Percentiles rank a stretch among this genome's conserved stretches.
phyloP scores from a whole-genome alignment of 2,888 invertebrate species.

The Uropetala carovei region DNA sequence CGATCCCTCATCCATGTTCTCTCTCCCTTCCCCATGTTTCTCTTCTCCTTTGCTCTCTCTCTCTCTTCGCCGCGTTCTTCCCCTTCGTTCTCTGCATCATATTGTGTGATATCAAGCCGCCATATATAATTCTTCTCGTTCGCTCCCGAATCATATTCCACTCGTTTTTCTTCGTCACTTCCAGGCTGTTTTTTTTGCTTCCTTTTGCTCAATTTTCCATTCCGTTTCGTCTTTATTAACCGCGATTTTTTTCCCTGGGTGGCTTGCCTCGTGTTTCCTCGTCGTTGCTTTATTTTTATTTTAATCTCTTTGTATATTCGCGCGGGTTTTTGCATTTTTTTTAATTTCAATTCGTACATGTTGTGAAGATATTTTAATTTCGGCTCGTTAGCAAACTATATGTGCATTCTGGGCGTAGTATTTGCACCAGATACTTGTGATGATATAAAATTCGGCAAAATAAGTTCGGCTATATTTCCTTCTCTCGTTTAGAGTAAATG shows the following conservation, averaged over 20 bases:
- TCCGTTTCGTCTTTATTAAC: not conserved
- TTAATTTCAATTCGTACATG: no score
- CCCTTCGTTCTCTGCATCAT: not conserved
- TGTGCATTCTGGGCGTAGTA: no score
- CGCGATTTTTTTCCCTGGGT: not conserved
- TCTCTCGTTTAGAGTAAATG: no score
- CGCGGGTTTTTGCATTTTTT: no score
- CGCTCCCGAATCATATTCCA: conserved; percentile 1
- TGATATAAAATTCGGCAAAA: no score
- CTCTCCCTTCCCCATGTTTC: not conserved
- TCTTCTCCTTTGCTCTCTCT: not conserved
- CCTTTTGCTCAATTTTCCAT: conserved; percentile 9
- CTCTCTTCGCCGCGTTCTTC: not conserved
- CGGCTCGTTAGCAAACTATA: no score
- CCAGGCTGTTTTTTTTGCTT: not conserved
- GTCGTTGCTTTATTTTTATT: no score
- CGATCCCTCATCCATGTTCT: not conserved
- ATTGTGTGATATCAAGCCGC: not conserved
- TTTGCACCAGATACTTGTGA: no score
- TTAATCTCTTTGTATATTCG: no score
- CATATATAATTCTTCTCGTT: not conserved
- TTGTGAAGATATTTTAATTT: no score
- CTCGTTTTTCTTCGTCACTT: conserved; percentile 4
- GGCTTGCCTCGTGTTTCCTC: not conserved
- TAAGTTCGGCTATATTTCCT: no score